Conservation (phyloP, 2,888 invertebrate genomes). For the Pyrrhia umbra region DNA sequence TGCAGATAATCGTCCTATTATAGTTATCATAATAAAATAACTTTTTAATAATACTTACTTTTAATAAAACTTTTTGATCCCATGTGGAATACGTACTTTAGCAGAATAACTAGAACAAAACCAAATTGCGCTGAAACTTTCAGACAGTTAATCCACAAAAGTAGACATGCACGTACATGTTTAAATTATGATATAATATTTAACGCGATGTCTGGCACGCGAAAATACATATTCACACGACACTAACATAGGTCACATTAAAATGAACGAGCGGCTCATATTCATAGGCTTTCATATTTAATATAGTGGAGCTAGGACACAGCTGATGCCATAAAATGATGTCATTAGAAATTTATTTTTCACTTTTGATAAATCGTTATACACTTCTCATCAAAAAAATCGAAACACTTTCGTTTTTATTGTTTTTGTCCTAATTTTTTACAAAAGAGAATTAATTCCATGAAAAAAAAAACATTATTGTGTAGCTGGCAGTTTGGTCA, state of each 20-base stretch:
- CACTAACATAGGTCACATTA: slow-evolving; percentile 11
- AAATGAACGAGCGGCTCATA: slow-evolving; percentile 5
- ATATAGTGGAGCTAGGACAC: slow-evolving; percentile 3
- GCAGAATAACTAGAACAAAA: background rate
- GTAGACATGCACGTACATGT: background rate
- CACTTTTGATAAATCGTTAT: background rate
- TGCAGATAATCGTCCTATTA: too few species aligned
- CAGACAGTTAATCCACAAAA: background rate
- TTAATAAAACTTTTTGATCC: too few species aligned
- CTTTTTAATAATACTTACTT: too few species aligned
- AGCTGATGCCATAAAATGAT: background rate
- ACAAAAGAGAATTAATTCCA: too few species aligned
- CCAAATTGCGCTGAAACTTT: background rate
- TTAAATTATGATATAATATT: slow-evolving; percentile 6
- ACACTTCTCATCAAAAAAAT: too few species aligned
- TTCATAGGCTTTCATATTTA: slow-evolving; percentile 1
- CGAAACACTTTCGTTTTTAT: too few species aligned
- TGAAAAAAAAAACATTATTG: too few species aligned
- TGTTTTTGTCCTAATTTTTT: too few species aligned
- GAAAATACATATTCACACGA: slow-evolving; percentile 11
- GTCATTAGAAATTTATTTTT: background rate
- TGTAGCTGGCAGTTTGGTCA: too few species aligned
- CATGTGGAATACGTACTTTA: too few species aligned
- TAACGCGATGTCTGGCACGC: slow-evolving; percentile 8
- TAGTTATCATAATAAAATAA: too few species aligned